Evolutionary conservation across 2,113 vertebrate species (phyloP), one percentile per base, ranked within the genome.

Genomic region (Triplophysa tibetana): DNA sequence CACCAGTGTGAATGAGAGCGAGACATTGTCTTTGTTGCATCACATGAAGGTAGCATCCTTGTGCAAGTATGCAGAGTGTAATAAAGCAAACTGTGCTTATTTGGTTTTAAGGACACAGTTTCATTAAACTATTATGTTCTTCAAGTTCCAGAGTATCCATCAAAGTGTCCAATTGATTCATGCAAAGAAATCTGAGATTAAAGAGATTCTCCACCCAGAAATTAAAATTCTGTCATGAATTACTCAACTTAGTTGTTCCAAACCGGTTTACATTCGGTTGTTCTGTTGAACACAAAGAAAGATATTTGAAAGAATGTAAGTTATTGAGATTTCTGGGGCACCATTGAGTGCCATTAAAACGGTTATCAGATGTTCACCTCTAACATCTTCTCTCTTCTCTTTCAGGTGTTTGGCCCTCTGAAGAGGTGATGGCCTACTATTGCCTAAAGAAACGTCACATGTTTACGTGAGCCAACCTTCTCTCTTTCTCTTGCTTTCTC

Each of bases 341-440:
- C 33, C 33, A 38, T 8, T 38, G 33, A 38, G 6, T 38, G 0
- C 33, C 33, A 38, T 38, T 38, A 38, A 38, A 38, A 38, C 1
- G 6, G 33, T 38, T 38, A 38, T 38, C 33, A 2, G 43, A 11
- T 72, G 1, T 23, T 60, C 33, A 43, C 54, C 17, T 85, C 50
- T 83, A 48, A 75, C 72, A 10, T 13, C 12, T 70, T 13, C 12
- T 70, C 33, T 70, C 48, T 75, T 24, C 61, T 82, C 24, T 75
- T 63, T 19, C 65, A 99, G 97, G 97, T 93, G 92, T 99, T 88
- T 99, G 97, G 97, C 97, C 97, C 0, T 96, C 97, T 75, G 97
- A 99, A 92, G 97, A 98, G 89, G 96, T 97, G 79, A 91, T 98
- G 93, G 96, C 97, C 86, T 95, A 97, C 91, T 98, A 98, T 92